Evolutionary conservation across 1,140 invertebrate genomes (phyloP), one percentile per base, ranked within the genome.

Genomic region (Melipona quadrifasciata): DNA sequence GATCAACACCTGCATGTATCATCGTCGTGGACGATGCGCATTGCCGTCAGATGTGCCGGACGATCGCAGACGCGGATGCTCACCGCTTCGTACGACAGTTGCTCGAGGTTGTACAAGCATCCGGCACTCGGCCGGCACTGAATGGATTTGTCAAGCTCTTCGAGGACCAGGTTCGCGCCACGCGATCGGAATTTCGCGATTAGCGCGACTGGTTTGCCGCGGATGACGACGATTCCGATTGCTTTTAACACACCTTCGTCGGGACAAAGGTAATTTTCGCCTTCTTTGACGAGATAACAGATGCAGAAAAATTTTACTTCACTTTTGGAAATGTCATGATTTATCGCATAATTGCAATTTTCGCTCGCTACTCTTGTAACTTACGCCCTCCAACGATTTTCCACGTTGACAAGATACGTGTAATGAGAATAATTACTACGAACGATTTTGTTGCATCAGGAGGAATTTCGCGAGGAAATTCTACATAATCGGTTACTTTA

Each of bases 1-100:
- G 87, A 87, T 87, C 85, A 86, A 87, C 80, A 82, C 80, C 73
- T 83, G 83, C 85, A 87, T 90, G 82, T 85, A 89, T 87, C 83
- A 88, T 64, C 74, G 84, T 81, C 64, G 57, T 17, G 79, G 74
- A 82, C 80, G 73, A 57, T 53, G 65, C 72, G 80, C 74, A 70
- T 57, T 51, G 55, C 82, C 75, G 65, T 83, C 75, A 78, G 74
- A 78, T 83, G 82, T 61, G 19, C 67, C 53, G 39, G 74, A 70
- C 65, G 75, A 84, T 84, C 67, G 68, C 68, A 73, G 51, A 73
- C 57, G 47, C 76, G n/a, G 58, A 67, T 47, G 70, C 34, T 83
- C 21, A 31, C n/a, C 19, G 24, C 47, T n/a, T 16, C 61, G 47
- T 39, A 39, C 57, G 80, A 65, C 68, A 47, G n/a, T 55, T n/a